A percentile compares a stretch with the other conserved stretches of the same genome.
phyloP scores from a whole-genome alignment of 2,797 vertebrate species.

The Enteromius argenteus region DNA sequence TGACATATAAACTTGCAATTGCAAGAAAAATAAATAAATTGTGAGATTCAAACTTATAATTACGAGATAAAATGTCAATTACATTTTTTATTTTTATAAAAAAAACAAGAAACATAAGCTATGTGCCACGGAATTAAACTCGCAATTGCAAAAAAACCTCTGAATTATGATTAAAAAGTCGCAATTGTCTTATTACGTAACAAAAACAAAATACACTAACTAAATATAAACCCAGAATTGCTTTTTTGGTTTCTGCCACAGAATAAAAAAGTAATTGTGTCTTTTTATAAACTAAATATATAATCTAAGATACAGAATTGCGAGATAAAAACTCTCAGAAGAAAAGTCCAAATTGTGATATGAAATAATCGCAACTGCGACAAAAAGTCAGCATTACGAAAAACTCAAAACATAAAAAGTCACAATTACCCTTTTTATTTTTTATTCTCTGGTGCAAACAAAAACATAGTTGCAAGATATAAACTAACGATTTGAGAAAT shows the following conservation, averaged over 20 bases:
- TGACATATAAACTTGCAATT: no score
- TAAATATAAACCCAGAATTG: neutral
- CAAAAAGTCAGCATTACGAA: neutral
- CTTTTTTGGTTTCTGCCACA: neutral
- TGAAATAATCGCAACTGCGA: no score
- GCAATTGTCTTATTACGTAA: neutral
- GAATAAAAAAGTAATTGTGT: neutral
- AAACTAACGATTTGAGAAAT: neutral
- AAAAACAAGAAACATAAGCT: neutral
- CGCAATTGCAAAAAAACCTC: neutral
- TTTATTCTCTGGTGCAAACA: neutral
- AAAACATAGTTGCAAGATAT: neutral
- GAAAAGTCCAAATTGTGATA: neutral
- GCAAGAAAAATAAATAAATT: no score
- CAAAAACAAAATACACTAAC: no score
- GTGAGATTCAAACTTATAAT: no score
- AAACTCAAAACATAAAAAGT: neutral
- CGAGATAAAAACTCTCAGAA: neutral
- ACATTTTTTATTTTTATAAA: neutral
- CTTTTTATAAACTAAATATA: neutral
- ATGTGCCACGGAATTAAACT: neutral
- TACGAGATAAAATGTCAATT: no score
- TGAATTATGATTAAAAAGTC: neutral
- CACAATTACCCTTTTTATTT: neutral
- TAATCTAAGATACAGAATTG: neutral